phyloP scores from a whole-genome alignment of 2,113 vertebrate species.

The Ranitomeya imitator region DNA sequence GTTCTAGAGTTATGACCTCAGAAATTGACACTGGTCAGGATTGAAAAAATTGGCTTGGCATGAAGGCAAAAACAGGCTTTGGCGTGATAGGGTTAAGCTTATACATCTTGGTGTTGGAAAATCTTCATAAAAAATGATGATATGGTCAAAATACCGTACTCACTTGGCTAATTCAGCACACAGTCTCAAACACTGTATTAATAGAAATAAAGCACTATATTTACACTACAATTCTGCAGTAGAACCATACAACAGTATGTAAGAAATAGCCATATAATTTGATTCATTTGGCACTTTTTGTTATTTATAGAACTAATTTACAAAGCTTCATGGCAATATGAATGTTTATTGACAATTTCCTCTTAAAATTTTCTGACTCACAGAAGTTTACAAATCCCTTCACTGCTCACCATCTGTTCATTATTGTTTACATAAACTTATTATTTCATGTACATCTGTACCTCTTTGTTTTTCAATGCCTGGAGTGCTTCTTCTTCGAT shows the following conservation, averaged over 20 bases:
- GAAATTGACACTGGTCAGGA: too few relatives aligned
- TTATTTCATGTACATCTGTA: slow-evolving; percentile 47
- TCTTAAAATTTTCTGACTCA: slow-evolving; percentile 23
- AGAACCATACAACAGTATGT: neutral
- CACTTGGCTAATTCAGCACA: too few relatives aligned
- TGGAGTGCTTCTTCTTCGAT: slow-evolving; percentile 32
- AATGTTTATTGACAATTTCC: slow-evolving; percentile 28
- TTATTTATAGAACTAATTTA: slow-evolving; percentile 32
- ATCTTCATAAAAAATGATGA: too few relatives aligned
- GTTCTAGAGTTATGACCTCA: too few relatives aligned
- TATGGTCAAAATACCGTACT: too few relatives aligned
- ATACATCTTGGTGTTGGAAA: too few relatives aligned
- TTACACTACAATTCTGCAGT: neutral
- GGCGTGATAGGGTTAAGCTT: too few relatives aligned
- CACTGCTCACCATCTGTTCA: slow-evolving; percentile 31
- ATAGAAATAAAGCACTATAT: neutral
- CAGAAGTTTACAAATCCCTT: slow-evolving; percentile 11
- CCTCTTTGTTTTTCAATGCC: slow-evolving; percentile 25
- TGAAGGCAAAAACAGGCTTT: too few relatives aligned
- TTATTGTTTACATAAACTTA: slow-evolving; percentile 48
- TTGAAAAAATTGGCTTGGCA: too few relatives aligned
- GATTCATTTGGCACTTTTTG: slow-evolving; percentile 37
- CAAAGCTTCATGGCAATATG: slow-evolving; percentile 19
- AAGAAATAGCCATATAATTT: neutral
- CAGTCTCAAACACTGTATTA: neutral